Evolutionary conservation across 2,888 invertebrate species (phyloP), one percentile per base, ranked within the genome.

Genomic region (Troilus luridus): DNA sequence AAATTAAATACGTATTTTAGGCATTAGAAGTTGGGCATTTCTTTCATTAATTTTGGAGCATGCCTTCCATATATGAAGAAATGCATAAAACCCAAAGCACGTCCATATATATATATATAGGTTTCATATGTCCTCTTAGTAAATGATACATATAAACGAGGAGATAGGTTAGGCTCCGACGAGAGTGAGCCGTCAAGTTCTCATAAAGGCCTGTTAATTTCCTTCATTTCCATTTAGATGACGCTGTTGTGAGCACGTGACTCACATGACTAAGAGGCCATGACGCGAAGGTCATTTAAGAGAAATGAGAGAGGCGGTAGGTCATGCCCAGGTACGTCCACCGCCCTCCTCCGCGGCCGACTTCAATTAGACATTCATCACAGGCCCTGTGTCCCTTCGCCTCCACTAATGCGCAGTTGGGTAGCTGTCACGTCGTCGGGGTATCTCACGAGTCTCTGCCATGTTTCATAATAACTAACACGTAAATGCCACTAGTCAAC

Each of bases 211-310:
- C 64, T 89, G 90, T 77, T 90, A 90, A 90, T 90, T 90, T 90
- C 90, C 90, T 56, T 72, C 56, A 90, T 90, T 90, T 67, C 90
- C 90, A 90, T 90, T 90, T 90, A 90, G 62, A 89, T 89, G 54
- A 67, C 41, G 21, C 41, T 21, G 54, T 14, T 41, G 3, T 10
- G 10, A 60, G 59, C 85, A n/a, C 85, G 85, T 85, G 85, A 85
- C 85, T 85, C 85, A 85, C 85, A 85, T 85, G 85, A 14, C 56
- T 56, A 85, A 85, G 54, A n/a, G 56, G 56, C 85, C 41, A n/a
- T n/a, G n/a, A n/a, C n/a, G n/a, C n/a, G 14, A 9, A 56, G 56
- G 85, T 56, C 85, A 56, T 85, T 56, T 56, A 85, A 12, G 12
- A 85, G 14, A 12, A n/a, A 85, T 85, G 85, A 85, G 56, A 58